A percentile compares a stretch with the other conserved stretches of the same genome.
These are phyloP conservation scores for Pipa parva DNA, from an alignment of 2,113 vertebrate genomes.

Conservation along the genomic window DNA sequence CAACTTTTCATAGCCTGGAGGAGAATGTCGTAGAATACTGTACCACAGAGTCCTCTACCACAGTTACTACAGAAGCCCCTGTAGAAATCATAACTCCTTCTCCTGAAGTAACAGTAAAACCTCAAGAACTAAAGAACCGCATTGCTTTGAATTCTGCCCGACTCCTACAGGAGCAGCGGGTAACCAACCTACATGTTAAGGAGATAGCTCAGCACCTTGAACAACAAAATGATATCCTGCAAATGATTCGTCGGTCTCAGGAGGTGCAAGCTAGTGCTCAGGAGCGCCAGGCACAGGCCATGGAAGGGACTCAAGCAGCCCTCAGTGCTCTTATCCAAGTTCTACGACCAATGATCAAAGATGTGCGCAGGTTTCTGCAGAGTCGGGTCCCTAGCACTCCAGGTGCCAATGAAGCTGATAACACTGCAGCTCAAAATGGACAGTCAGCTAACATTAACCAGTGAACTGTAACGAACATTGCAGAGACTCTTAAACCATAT, in stretches of 20 bases:
- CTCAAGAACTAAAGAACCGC: conserved; percentile 90
- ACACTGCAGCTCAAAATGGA: conserved; percentile 53
- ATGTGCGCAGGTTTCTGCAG: conserved; percentile 88
- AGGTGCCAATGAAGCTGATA: conserved; percentile 47
- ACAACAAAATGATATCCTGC: conserved; percentile 89
- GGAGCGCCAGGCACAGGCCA: conserved; percentile 90
- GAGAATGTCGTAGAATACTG: conserved; percentile 93
- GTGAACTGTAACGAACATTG: conserved; percentile 46
- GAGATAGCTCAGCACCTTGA: conserved; percentile 94
- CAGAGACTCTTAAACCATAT: too few relatives aligned
- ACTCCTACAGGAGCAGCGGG: conserved; percentile 90
- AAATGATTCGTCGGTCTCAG: conserved; percentile 91
- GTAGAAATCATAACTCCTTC: conserved; percentile 79
- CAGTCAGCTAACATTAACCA: conserved; percentile 61
- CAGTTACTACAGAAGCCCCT: conserved; percentile 68
- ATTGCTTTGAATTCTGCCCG: conserved; percentile 93
- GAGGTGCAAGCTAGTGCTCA: conserved; percentile 91
- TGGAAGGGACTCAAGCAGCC: conserved; percentile 90
- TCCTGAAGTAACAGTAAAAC: conserved; percentile 71
- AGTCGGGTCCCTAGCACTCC: conserved; percentile 55
- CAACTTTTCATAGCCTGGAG: conserved; percentile 84
- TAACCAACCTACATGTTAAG: conserved; percentile 90
- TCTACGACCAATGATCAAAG: conserved; percentile 87
- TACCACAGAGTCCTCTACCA: conserved; percentile 74
- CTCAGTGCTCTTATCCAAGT: conserved; percentile 88